phyloP scores from a whole-genome alignment of 2,797 vertebrate genomes.

The Betta splendens region DNA sequence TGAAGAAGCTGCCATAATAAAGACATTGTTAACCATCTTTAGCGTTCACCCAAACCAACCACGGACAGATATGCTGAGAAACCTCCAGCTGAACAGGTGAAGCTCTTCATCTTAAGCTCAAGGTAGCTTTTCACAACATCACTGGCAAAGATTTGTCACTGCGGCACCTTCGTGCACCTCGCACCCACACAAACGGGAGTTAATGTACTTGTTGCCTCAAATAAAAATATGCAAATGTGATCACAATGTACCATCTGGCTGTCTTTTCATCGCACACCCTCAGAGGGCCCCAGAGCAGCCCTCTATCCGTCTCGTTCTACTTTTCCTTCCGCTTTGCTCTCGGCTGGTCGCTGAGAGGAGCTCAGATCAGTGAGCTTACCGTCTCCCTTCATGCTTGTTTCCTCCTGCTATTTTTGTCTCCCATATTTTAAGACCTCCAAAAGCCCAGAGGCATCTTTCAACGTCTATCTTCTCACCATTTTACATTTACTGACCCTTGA shows the following conservation, averaged over 20 bases:
- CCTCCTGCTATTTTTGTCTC: constrained; percentile 35
- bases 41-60: constrained; percentile 36
- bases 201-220: constrained; percentile 46
- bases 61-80: constrained; percentile 13
- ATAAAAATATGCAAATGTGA: constrained; percentile 65
- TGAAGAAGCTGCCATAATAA: constrained; percentile 4
- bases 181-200: constrained; percentile 25
- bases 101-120: constrained; percentile 21
- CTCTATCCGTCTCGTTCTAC: constrained; percentile 29
- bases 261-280: constrained; percentile 53
- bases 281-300: constrained; percentile 46
- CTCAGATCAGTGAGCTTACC: constrained; percentile 51
- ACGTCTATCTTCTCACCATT: constrained; percentile 34
- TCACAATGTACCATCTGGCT: constrained; percentile 71
- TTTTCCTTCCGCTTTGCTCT: constrained; percentile 34
- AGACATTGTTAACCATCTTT: constrained; percentile 11
- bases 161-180: constrained; percentile 31
- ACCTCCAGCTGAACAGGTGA: constrained; percentile 9
- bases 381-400: constrained; percentile 38
- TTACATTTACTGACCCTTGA: constrained; percentile 55
- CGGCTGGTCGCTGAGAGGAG: constrained; percentile 38
- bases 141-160: constrained; percentile 23
- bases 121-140: constrained; percentile 23
- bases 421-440: constrained; percentile 47
- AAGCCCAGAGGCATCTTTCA: constrained; percentile 44